Evolutionary conservation across 2,888 invertebrate genomes (phyloP).

Genomic region (Nymphalis urticae): DNA sequence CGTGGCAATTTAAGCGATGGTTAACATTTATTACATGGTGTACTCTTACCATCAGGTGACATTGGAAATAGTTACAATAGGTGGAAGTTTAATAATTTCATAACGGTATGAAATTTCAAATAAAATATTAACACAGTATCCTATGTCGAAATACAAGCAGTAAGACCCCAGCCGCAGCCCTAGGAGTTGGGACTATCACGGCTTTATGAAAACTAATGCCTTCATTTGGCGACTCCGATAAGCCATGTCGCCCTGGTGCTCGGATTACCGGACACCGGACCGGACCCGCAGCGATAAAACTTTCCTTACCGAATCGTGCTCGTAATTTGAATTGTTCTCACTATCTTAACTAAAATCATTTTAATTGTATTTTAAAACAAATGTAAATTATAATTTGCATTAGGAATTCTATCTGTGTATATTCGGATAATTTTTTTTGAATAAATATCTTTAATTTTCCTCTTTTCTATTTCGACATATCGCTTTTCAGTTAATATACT

Average conservation of each 20-base stretch:
- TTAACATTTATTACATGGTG: too few species aligned
- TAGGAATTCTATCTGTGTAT: not conserved
- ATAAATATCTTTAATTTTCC: not conserved
- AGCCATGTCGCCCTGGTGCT: conserved; percentile 73
- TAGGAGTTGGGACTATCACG: conserved; percentile 57
- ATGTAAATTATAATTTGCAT: not conserved
- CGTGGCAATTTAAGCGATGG: too few species aligned
- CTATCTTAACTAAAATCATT: conserved; percentile 41
- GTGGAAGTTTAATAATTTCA: not conserved
- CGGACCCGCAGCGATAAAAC: conserved; percentile 63
- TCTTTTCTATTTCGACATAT: not conserved
- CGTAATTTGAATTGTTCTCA: conserved; percentile 61
- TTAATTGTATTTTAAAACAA: conserved; percentile 1
- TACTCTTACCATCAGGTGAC: not conserved
- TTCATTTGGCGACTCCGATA: conserved; percentile 78
- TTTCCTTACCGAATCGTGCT: conserved; percentile 51
- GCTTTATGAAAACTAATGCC: conserved; percentile 81
- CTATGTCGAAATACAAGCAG: conserved; percentile 13
- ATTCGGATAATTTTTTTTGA: not conserved
- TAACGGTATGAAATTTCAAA: not conserved
- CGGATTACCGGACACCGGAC: conserved; percentile 62
- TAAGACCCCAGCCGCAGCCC: conserved; percentile 14
- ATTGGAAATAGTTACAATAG: too few species aligned
- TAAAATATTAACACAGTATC: not conserved
- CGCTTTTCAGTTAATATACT: too few species aligned